Conservation (phyloP, 1,140 invertebrate genomes). For the Danaus melanippus region DNA sequence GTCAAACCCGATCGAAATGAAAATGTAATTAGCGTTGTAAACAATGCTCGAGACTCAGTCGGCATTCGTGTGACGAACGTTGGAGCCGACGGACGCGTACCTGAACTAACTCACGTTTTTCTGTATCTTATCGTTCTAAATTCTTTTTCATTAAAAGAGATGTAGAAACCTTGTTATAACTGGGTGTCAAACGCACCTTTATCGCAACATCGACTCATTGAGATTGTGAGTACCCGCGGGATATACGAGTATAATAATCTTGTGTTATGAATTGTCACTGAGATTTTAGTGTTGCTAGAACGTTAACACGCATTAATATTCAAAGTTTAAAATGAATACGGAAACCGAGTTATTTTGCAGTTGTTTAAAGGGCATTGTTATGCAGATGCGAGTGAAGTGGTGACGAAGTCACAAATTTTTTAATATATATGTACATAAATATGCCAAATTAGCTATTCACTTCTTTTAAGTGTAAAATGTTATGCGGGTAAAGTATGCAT, state of each 20-base stretch:
- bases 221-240: conserved; percentile 38
- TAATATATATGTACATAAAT: no score
- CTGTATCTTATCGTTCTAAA: conserved; percentile 18
- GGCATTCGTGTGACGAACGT: conserved; percentile 59
- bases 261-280: conserved; percentile 28
- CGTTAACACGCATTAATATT: conserved; percentile 46
- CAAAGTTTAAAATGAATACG: conserved; percentile 40
- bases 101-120: conserved; percentile 35
- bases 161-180: conserved; percentile 15
- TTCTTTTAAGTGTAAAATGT: no score
- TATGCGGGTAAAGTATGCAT: no score
- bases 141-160: conserved; percentile 21
- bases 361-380: conserved; percentile 60
- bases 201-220: conserved; percentile 34
- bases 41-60: conserved; percentile 49
- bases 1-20: conserved; percentile 61
- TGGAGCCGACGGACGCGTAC: conserved; percentile 51
- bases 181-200: conserved; percentile 24
- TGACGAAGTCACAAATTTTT: conserved; percentile 21
- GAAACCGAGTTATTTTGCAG: conserved; percentile 47
- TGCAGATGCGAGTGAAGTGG: conserved; percentile 46
- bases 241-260: conserved; percentile 15
- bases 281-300: conserved; percentile 37
- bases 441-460: no score
- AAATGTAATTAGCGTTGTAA: conserved; percentile 64